These are phyloP conservation scores for Mycteria americana DNA, from an alignment of 2,797 vertebrate species.

Conservation along the genomic window DNA sequence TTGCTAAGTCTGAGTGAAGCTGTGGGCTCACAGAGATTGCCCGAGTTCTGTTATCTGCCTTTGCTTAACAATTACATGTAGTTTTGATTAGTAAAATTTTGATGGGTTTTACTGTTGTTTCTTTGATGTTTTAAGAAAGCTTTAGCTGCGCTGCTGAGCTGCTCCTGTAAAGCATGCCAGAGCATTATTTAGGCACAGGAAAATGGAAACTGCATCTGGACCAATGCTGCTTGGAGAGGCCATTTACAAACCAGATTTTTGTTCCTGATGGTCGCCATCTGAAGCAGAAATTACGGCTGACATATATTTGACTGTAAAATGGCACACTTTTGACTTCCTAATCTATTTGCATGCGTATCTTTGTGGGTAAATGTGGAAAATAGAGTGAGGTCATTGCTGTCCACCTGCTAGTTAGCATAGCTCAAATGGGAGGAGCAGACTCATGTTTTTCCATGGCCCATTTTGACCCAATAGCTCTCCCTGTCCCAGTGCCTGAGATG, in stretches of 20 bases:
- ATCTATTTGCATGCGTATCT: not conserved
- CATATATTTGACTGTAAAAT: not conserved
- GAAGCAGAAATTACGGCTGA: not conserved
- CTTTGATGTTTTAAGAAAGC: slow-evolving; percentile 58
- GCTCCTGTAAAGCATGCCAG: not conserved
- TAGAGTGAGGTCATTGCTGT: not conserved
- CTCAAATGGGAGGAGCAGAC: not conserved
- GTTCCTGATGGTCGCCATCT: not conserved
- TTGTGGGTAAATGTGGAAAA: not conserved
- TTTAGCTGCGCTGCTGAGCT: not conserved
- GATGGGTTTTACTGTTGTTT: slow-evolving; percentile 51
- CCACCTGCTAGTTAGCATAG: not conserved
- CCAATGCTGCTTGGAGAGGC: not conserved
- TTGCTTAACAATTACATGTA: slow-evolving; percentile 55
- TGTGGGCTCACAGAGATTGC: slow-evolving; percentile 34
- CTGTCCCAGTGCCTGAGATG: too few species aligned
- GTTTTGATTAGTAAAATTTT: slow-evolving; percentile 58
- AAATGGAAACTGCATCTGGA: not conserved
- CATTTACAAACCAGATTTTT: not conserved
- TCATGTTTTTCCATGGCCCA: not conserved
- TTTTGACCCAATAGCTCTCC: not conserved
- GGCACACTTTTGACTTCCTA: not conserved
- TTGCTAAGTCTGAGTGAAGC: slow-evolving; percentile 61
- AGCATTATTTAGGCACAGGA: not conserved
- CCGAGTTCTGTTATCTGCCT: slow-evolving; percentile 21